Evolutionary conservation across 2,113 vertebrate genomes (phyloP).

Genomic region (Sialia sialis): DNA sequence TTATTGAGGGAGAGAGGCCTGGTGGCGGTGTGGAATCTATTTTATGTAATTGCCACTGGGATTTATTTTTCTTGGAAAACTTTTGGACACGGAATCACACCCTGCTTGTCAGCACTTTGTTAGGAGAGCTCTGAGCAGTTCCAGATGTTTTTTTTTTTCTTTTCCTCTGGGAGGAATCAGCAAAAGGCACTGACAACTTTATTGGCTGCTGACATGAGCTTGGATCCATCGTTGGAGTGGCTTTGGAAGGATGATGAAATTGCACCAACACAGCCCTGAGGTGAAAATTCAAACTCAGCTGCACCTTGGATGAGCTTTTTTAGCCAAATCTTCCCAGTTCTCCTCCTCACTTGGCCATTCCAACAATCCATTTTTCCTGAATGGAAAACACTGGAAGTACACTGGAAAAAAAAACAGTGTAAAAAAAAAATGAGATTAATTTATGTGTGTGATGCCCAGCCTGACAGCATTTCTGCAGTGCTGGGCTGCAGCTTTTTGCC

Average conservation of each 20-base stretch:
- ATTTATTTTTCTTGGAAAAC: not conserved
- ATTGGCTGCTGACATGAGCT: constrained; percentile 3
- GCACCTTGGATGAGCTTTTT: not conserved
- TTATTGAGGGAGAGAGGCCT: no score
- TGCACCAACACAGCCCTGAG: not conserved
- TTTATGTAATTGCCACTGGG: no score
- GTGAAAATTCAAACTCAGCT: not conserved
- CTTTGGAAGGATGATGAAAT: not conserved
- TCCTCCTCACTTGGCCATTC: not conserved
- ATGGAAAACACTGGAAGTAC: not conserved
- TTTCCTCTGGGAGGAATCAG: constrained; percentile 20
- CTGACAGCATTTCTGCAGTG: constrained; percentile 8
- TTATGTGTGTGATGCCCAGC: not conserved
- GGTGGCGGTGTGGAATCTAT: no score
- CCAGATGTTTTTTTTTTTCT: constrained; percentile 16
- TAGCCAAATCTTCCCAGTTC: not conserved
- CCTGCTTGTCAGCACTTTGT: constrained; percentile 38
- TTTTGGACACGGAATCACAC: not conserved
- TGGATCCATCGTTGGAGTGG: not conserved
- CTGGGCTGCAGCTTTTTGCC: constrained; percentile 25
- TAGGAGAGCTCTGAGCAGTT: not conserved
- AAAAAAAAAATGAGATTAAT: not conserved
- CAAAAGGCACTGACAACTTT: constrained; percentile 28
- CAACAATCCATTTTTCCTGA: not conserved
- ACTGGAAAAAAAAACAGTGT: not conserved